phyloP scores from a whole-genome alignment of 2,888 invertebrate species.

The Schizotus pectinicornis region DNA sequence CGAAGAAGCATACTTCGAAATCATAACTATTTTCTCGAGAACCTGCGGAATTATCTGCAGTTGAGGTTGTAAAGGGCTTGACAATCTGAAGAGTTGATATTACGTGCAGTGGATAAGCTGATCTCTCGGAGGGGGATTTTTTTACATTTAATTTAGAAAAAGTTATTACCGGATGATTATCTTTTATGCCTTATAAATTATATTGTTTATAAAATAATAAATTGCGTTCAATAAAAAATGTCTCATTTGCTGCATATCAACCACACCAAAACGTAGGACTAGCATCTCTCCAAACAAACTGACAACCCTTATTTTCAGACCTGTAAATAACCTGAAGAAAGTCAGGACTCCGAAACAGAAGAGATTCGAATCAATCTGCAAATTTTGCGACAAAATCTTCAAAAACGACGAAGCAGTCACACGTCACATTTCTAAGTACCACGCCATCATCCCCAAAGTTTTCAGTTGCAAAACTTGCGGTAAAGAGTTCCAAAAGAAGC shows the following conservation, averaged over 20 bases:
- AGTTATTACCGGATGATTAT: constrained; percentile 1
- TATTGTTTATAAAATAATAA: background rate
- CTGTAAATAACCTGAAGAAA: constrained; percentile 1
- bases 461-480: constrained; percentile 53
- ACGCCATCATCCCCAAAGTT: constrained; percentile 15
- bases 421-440: constrained; percentile 4
- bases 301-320: constrained; percentile 7
- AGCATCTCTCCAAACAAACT: background rate
- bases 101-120: too few relatives aligned
- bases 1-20: constrained; percentile 25
- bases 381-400: constrained; percentile 12
- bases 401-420: background rate
- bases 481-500: constrained; percentile 45
- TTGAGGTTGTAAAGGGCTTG: too few relatives aligned
- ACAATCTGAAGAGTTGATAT: too few relatives aligned
- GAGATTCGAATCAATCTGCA: background rate
- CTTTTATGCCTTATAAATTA: too few relatives aligned
- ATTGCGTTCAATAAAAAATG: too few relatives aligned
- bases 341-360: background rate
- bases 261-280: too few relatives aligned
- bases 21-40: background rate
- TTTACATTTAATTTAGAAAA: constrained; percentile 2
- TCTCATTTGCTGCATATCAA: too few relatives aligned
- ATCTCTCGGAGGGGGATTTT: too few relatives aligned
- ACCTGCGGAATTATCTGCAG: too few relatives aligned